Evolutionary conservation across 2,113 vertebrate species (phyloP).

Genomic region (Passer domesticus): DNA sequence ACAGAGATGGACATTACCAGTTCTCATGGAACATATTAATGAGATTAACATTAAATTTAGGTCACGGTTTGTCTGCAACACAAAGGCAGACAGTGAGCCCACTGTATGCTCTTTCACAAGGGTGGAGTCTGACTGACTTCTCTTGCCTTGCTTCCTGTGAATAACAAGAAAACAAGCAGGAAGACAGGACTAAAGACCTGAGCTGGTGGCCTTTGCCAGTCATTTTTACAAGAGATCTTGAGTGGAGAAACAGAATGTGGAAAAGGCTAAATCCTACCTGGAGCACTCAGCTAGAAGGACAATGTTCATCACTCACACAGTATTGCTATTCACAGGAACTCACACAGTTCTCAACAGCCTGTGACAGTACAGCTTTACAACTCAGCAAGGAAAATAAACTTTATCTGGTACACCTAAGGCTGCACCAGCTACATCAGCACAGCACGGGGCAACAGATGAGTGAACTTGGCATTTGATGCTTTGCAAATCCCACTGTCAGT

Average conservation of each 20-base stretch:
- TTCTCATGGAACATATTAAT: not conserved
- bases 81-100: not conserved
- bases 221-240: not conserved
- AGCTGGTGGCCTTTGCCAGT: not conserved
- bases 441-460: not conserved
- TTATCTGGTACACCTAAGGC: not conserved
- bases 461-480: not conserved
- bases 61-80: not conserved
- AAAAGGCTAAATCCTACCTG: not conserved
- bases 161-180: not conserved
- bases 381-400: not conserved
- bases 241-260: not conserved
- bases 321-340: not conserved
- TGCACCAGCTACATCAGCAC: not conserved
- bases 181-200: not conserved
- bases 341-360: not conserved
- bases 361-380: not conserved
- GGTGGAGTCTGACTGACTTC: not conserved
- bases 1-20: not conserved
- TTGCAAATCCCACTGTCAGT: not conserved
- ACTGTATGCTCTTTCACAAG: not conserved
- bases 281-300: not conserved
- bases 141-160: not conserved
- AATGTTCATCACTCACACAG: not conserved
- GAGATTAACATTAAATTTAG: not conserved